Conservation (phyloP, 2,113 vertebrate genomes). For the Gopherus flavomarginatus region DNA sequence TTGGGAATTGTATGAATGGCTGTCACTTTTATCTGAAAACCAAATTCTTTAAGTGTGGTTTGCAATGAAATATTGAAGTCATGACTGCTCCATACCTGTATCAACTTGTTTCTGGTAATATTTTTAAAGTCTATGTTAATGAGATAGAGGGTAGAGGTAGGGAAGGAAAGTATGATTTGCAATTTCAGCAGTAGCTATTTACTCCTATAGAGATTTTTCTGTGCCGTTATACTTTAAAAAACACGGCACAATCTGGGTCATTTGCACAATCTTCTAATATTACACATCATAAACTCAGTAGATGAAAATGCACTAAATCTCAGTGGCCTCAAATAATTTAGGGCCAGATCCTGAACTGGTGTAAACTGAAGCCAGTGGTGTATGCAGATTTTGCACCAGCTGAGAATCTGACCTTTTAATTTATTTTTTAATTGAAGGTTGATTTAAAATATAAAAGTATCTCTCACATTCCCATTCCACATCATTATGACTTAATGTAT, state of each 20-base stretch:
- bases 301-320: background rate
- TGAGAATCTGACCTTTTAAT: background rate
- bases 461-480: background rate
- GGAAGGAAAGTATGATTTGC: background rate
- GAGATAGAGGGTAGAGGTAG: background rate
- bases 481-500: background rate
- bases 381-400: background rate
- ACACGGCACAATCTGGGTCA: background rate
- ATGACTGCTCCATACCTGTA: constrained; percentile 36
- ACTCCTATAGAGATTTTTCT: background rate
- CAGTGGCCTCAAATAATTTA: background rate
- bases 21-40: constrained; percentile 68
- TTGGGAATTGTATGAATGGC: constrained; percentile 76
- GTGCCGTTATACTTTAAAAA: background rate
- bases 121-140: background rate
- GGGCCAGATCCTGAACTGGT: background rate
- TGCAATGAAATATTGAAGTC: background rate
- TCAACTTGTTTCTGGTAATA: too few relatives aligned
- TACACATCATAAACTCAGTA: background rate
- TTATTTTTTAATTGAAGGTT: background rate
- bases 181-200: background rate
- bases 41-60: background rate
- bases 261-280: background rate
- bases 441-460: background rate
- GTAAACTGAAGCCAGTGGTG: too few relatives aligned